A percentile compares a stretch with the other conserved stretches of the same genome.
phyloP scores from a whole-genome alignment of 2,888 invertebrate genomes.

The Heterodera filipjevi region DNA sequence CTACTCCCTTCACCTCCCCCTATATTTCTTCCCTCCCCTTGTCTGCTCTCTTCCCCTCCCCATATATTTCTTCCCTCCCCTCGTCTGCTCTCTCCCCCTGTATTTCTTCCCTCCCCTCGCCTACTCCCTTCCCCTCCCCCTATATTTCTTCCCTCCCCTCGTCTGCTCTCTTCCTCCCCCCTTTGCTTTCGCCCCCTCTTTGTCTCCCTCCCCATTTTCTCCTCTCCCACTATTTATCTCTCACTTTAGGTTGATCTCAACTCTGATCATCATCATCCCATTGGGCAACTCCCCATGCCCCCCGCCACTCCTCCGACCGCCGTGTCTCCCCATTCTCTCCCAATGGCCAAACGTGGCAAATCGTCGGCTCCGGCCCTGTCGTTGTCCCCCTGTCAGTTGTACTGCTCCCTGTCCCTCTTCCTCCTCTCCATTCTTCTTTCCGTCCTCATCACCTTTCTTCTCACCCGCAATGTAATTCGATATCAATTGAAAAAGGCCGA shows the following conservation, averaged over 20 bases:
- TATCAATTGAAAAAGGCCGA: neutral
- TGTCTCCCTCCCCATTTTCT: neutral
- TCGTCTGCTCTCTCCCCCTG: neutral
- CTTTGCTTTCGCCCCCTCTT: neutral
- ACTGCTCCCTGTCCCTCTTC: slow-evolving; percentile 34
- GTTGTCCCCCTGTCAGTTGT: slow-evolving; percentile 28
- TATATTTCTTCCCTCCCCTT: neutral
- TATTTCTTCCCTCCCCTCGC: neutral
- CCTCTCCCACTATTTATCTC: neutral
- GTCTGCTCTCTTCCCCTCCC: neutral
- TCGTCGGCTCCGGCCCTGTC: neutral
- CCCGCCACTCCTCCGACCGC: neutral
- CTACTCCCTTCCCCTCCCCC: neutral
- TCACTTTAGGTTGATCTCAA: neutral
- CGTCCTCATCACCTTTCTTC: slow-evolving; percentile 41
- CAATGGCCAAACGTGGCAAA: neutral
- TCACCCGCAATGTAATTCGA: slow-evolving; percentile 28
- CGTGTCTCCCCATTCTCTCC: neutral
- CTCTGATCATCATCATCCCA: slow-evolving; percentile 15
- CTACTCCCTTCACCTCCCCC: neutral
- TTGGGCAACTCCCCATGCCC: slow-evolving; percentile 2
- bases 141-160: neutral
- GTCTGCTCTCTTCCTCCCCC: neutral
- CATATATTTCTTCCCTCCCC: neutral
- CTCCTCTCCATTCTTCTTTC: slow-evolving; percentile 37